Conservation (phyloP, 1,140 invertebrate genomes). For the Lepeophtheirus salmonis region DNA sequence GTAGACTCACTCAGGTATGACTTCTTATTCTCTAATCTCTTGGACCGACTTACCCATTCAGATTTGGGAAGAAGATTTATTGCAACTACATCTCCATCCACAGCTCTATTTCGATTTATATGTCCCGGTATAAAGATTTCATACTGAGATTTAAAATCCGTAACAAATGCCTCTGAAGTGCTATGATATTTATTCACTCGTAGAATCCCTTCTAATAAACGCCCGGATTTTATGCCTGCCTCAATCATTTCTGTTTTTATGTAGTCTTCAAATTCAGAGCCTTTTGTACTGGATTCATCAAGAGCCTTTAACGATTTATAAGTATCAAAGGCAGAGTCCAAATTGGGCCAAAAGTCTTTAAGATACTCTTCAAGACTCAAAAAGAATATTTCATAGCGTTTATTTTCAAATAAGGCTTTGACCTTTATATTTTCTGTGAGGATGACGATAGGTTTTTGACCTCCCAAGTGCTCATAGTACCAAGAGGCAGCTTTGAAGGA, state of each 20-base stretch:
- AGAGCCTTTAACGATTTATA: slow-evolving; percentile 17
- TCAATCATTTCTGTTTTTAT: slow-evolving; percentile 25
- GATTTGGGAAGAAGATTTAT: slow-evolving; percentile 26
- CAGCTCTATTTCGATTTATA: slow-evolving; percentile 28
- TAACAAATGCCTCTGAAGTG: slow-evolving; percentile 27
- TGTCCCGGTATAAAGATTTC: slow-evolving; percentile 30
- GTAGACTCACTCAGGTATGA: neutral
- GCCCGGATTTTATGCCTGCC: slow-evolving; percentile 26
- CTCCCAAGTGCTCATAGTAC: slow-evolving; percentile 27
- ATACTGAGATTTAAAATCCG: slow-evolving; percentile 23
- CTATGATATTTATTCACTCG: slow-evolving; percentile 28
- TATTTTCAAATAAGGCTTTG: slow-evolving; percentile 23
- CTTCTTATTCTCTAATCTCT: slow-evolving; percentile 10
- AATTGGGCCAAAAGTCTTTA: slow-evolving; percentile 23
- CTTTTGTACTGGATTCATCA: slow-evolving; percentile 19
- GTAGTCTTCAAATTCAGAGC: slow-evolving; percentile 25
- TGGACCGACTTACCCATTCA: slow-evolving; percentile 24
- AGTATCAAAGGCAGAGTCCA: slow-evolving; percentile 22
- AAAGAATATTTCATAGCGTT: slow-evolving; percentile 25
- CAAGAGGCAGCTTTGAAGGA: slow-evolving; percentile 25
- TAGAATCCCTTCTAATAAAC: slow-evolving; percentile 25
- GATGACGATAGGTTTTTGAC: slow-evolving; percentile 26
- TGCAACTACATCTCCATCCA: slow-evolving; percentile 32
- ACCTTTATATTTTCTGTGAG: slow-evolving; percentile 25
- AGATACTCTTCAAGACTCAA: slow-evolving; percentile 25